phyloP scores from a whole-genome alignment of 2,888 invertebrate species.

The Drosophila tripunctata region DNA sequence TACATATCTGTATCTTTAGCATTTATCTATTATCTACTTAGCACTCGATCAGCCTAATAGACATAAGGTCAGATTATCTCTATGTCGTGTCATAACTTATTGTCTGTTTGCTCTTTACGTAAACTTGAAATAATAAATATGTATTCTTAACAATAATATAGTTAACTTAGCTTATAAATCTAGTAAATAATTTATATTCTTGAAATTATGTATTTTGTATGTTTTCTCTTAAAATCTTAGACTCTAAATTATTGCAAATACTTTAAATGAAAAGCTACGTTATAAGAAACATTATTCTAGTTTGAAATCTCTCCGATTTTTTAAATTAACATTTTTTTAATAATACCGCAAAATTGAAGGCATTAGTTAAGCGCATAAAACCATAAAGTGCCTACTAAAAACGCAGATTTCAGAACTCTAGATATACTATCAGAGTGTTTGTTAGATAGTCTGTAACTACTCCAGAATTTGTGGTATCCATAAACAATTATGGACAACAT shows the following conservation, averaged over 20 bases:
- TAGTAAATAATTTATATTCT: neutral
- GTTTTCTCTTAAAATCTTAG: too few relatives aligned
- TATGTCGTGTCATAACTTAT: conserved; percentile 48
- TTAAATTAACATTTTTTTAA: neutral
- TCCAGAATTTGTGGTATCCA: conserved; percentile 23
- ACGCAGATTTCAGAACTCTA: conserved; percentile 54
- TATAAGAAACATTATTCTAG: too few relatives aligned
- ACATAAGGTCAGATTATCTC: conserved; percentile 49
- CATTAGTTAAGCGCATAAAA: conserved; percentile 48
- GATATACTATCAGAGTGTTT: neutral
- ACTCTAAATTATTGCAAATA: too few relatives aligned
- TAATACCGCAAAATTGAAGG: too few relatives aligned
- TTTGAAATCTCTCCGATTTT: too few relatives aligned
- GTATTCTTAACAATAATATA: too few relatives aligned
- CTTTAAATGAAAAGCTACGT: too few relatives aligned
- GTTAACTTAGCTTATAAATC: neutral
- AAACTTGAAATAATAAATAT: too few relatives aligned
- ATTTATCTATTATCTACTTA: conserved; percentile 16
- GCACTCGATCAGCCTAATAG: conserved; percentile 24
- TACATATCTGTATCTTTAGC: conserved; percentile 1
- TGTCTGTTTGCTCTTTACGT: conserved; percentile 19
- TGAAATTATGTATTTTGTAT: too few relatives aligned
- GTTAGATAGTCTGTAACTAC: too few relatives aligned
- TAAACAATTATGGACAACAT: conserved; percentile 65
- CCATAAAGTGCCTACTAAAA: conserved; percentile 49